Percentiles rank a stretch among this genome's conserved stretches.
Evolutionary conservation across 1,140 invertebrate species (phyloP).

Genomic region (Magallana ariakensis): DNA sequence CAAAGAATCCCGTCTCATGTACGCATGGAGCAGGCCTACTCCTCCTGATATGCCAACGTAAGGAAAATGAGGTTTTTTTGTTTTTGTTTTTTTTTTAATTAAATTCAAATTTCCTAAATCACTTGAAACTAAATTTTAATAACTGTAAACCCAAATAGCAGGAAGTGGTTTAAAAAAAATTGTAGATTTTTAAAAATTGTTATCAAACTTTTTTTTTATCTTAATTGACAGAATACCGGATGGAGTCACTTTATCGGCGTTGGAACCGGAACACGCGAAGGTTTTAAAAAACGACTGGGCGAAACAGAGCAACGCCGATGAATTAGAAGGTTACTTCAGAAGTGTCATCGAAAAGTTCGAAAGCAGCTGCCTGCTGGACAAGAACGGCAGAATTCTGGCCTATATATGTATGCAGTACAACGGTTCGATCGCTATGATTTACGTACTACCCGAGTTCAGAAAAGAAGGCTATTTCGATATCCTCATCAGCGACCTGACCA

Average conservation of each 20-base stretch:
- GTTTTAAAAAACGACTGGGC: constrained; percentile 62
- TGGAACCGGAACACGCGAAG: constrained; percentile 59
- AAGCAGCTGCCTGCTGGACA: constrained; percentile 65
- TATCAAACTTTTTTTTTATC: background rate
- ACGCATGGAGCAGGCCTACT: constrained; percentile 65
- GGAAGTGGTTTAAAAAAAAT: too few relatives aligned
- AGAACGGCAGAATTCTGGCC: constrained; percentile 64
- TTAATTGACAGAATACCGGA: constrained; percentile 60
- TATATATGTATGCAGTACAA: constrained; percentile 73
- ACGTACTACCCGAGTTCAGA: constrained; percentile 64
- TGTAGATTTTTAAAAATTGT: too few relatives aligned
- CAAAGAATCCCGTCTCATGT: constrained; percentile 70
- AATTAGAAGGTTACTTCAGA: constrained; percentile 64
- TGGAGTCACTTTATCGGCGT: constrained; percentile 56
- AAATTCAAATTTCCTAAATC: background rate
- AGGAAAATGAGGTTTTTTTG: background rate
- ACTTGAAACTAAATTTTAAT: background rate
- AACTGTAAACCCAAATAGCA: too few relatives aligned
- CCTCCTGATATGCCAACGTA: constrained; percentile 62
- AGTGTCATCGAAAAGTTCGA: constrained; percentile 67
- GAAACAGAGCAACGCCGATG: constrained; percentile 57
- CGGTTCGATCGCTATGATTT: constrained; percentile 70
- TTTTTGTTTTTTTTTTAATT: background rate
- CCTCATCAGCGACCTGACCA: constrained; percentile 64
- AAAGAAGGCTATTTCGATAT: constrained; percentile 64